Evolutionary conservation across 2,888 invertebrate species (phyloP), one percentile per base, ranked within the genome.

Genomic region (Nomada hirtipes): DNA sequence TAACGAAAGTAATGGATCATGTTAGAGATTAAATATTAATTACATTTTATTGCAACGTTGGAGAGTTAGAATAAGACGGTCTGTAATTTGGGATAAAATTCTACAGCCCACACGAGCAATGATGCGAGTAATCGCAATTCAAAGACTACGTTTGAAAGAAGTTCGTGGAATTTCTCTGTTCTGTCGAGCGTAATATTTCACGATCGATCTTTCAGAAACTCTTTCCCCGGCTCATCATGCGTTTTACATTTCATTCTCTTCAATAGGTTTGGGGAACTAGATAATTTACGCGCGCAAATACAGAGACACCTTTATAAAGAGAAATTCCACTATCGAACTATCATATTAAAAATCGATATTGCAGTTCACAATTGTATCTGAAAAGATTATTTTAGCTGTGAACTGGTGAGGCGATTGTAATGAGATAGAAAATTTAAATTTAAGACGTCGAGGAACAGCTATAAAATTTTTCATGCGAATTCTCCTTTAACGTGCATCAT

Each of bases 51-150:
- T 15, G 26, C 15, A 15, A 29, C 4, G 26, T 18, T 36, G 7
- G 9, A 9, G 55, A 20, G 10, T 23, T 23, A 44, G 26, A 29
- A 63, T 26, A 15, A n/a, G 42, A 4, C 42, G 23, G 59, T 42
- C 50, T 13, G 18, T 18, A 26, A 47, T 50, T 13, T 10, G 4
- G n/a, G 29, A 15, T 29, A 42, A 60, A 76, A 59, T 53, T 53
- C n/a, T 36, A 23, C n/a, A 64, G 44, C 29, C 52, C 63, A 29
- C 52, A 64, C 13, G 59, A 65, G 7, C 65, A 60, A 57, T 60
- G 64, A 60, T 44, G 59, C 65, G 57, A 42, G 36, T 26, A 60
- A 77, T 75, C 65, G 57, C 26, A 65, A 44, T 60, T 65, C 59
- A 65, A 60, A 77, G 75, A 26, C 13, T 36, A 13, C 59, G 44